Conservation (phyloP, 1,140 invertebrate species). For the Lethrus apterus region DNA sequence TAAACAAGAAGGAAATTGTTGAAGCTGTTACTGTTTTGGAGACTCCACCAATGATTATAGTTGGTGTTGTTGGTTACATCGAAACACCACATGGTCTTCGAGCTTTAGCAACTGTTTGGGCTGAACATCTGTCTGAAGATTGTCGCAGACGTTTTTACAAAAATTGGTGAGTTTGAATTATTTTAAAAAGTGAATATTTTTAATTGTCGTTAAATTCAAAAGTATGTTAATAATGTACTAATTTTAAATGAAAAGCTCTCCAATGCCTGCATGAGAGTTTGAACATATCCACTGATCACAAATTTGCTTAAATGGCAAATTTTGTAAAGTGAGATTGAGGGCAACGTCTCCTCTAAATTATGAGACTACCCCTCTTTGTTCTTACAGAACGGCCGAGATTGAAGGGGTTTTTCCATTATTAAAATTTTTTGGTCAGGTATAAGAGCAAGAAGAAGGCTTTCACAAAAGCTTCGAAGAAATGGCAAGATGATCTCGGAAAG, state of each 20-base stretch:
- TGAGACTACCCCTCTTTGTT: slow-evolving; percentile 47
- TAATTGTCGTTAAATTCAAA: slow-evolving; percentile 6
- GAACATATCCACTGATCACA: slow-evolving; percentile 29
- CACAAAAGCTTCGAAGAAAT: slow-evolving; percentile 97
- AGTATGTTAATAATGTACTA: slow-evolving; percentile 13
- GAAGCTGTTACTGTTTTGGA: slow-evolving; percentile 98
- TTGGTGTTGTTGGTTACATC: slow-evolving; percentile 97
- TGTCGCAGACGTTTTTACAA: slow-evolving; percentile 98
- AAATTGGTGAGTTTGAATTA: slow-evolving; percentile 79
- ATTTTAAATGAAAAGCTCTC: slow-evolving; percentile 50
- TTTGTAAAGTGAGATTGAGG: slow-evolving; percentile 29
- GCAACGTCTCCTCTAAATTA: slow-evolving; percentile 57
- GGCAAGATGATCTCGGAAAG: slow-evolving; percentile 92
- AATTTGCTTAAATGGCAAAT: slow-evolving; percentile 20
- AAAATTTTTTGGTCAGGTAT: slow-evolving; percentile 72
- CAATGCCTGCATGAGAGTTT: slow-evolving; percentile 57
- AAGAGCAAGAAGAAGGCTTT: slow-evolving; percentile 99
- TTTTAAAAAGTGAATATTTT: slow-evolving; percentile 5
- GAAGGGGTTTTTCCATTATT: slow-evolving; percentile 8
- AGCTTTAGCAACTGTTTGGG: slow-evolving; percentile 93
- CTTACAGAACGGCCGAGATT: slow-evolving; percentile 33
- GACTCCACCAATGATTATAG: slow-evolving; percentile 95
- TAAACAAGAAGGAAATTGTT: slow-evolving; percentile 99
- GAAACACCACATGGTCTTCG: slow-evolving; percentile 95
- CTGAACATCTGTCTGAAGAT: slow-evolving; percentile 97